Evolutionary conservation across 2,888 invertebrate genomes (phyloP).

Genomic region (Diplolepis rosae): DNA sequence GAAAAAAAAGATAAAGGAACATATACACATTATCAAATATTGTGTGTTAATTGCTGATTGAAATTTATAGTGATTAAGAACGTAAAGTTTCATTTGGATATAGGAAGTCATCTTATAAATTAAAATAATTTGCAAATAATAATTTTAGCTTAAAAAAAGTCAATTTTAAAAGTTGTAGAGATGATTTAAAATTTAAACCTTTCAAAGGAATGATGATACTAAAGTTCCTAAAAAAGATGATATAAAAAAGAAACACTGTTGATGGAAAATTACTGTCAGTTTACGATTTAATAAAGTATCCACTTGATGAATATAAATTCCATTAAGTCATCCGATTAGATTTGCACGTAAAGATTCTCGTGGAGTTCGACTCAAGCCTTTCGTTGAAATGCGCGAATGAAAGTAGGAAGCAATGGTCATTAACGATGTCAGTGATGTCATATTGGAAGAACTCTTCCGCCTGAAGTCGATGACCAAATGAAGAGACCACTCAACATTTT

Average conservation of each 20-base stretch:
- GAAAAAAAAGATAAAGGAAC: neutral
- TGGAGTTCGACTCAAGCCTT: neutral
- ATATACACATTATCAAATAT: neutral
- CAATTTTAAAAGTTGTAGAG: neutral
- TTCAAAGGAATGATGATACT: too few relatives aligned
- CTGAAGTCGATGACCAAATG: constrained; percentile 1
- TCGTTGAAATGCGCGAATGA: constrained; percentile 1
- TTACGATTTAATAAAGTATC: neutral
- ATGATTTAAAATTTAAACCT: neutral
- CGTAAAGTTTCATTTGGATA: neutral
- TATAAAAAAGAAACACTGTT: too few relatives aligned
- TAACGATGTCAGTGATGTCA: neutral
- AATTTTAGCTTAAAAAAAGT: neutral
- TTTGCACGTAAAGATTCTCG: constrained; percentile 9
- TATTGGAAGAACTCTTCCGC: constrained; percentile 1
- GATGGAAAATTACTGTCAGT: neutral
- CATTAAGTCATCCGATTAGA: neutral
- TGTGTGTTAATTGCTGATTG: neutral
- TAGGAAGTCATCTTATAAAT: neutral
- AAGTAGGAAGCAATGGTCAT: neutral
- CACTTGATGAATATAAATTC: neutral
- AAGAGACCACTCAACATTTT: neutral
- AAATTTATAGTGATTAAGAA: neutral
- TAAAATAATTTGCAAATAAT: neutral
- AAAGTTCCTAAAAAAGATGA: too few relatives aligned